phyloP scores from a whole-genome alignment of 1,140 invertebrate species.

The Orchesella cincta region DNA sequence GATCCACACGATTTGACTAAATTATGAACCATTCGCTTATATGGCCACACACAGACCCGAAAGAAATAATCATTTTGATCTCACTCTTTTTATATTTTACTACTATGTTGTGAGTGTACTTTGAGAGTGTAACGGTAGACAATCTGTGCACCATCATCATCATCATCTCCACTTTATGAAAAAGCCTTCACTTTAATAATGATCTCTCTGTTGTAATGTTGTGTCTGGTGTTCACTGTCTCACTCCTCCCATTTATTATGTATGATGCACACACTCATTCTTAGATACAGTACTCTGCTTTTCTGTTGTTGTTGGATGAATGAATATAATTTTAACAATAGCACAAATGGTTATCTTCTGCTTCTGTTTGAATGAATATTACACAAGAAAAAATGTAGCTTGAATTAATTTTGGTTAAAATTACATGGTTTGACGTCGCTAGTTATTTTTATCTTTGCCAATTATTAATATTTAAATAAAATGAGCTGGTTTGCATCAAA shows the following conservation, averaged over 20 bases:
- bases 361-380: no score
- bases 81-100: constrained; percentile 30
- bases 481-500: no score
- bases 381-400: no score
- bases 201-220: background rate
- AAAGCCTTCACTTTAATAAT: constrained; percentile 1
- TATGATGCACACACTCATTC: no score
- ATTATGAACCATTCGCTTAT: constrained; percentile 45
- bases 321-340: no score
- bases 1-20: constrained; percentile 50
- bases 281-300: no score
- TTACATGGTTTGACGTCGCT: no score
- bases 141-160: background rate
- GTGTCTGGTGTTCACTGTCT: background rate
- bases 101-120: constrained; percentile 3
- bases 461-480: no score
- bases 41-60: constrained; percentile 48
- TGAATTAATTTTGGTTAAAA: no score
- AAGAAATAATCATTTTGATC: constrained; percentile 41
- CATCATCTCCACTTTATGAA: constrained; percentile 10
- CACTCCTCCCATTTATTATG: constrained; percentile 13
- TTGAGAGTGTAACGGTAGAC: constrained; percentile 15
- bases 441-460: no score
- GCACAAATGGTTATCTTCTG: no score
- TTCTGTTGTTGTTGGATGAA: no score